Conservation (phyloP, 2,888 invertebrate genomes). For the Campoplex nolae region DNA sequence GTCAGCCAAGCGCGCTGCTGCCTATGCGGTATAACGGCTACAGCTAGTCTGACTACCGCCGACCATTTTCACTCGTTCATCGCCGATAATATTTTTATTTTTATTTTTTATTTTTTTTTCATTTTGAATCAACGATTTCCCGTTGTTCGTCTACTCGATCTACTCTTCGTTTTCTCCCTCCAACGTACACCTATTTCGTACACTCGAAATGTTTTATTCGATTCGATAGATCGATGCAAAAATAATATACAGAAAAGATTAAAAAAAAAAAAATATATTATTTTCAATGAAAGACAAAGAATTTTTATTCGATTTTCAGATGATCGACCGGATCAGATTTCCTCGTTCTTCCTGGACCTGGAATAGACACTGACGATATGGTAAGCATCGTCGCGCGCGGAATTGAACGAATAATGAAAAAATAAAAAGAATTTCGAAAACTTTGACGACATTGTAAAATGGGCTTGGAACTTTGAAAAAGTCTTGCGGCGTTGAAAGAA, state of each 20-base stretch:
- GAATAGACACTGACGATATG: slow-evolving; percentile 93
- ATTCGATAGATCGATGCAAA: too few species aligned
- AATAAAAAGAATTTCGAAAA: neutral
- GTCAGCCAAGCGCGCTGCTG: slow-evolving; percentile 44
- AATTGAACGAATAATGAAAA: neutral
- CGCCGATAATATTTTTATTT: slow-evolving; percentile 27
- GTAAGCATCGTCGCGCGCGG: slow-evolving; percentile 84
- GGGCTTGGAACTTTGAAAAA: neutral
- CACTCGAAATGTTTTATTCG: neutral
- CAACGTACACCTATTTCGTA: neutral
- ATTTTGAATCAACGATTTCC: neutral
- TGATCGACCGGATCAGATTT: slow-evolving; percentile 86
- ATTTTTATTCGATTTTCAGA: slow-evolving; percentile 84
- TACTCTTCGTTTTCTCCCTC: neutral
- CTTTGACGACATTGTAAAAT: neutral
- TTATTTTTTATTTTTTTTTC: too few species aligned
- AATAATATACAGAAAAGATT: too few species aligned
- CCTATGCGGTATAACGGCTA: slow-evolving; percentile 25
- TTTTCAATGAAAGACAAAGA: neutral
- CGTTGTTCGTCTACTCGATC: neutral
- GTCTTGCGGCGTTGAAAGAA: neutral
- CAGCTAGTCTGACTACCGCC: slow-evolving; percentile 36
- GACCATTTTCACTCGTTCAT: slow-evolving; percentile 38
- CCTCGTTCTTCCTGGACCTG: slow-evolving; percentile 83
- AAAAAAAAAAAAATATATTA: too few species aligned